phyloP scores from a whole-genome alignment of 2,797 vertebrate species.

The Bucorvus abyssinicus region DNA sequence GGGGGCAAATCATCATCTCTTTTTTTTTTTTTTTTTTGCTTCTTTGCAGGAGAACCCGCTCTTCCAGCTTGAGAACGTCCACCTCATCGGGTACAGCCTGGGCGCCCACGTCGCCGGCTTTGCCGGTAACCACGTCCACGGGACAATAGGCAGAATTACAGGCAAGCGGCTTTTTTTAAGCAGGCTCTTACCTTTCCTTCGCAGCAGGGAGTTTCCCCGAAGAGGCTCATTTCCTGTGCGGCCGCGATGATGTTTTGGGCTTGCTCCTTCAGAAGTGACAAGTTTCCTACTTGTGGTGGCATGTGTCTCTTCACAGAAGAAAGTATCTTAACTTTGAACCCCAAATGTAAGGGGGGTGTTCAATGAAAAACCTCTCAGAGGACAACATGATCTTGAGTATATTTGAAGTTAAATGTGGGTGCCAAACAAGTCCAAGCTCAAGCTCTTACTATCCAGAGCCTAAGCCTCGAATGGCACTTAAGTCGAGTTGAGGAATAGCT shows the following conservation, averaged over 20 bases:
- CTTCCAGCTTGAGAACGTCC: constrained; percentile 83
- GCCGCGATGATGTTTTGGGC: background rate
- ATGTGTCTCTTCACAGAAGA: background rate
- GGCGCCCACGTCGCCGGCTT: constrained; percentile 94
- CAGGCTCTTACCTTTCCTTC: background rate
- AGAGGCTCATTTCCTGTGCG: background rate
- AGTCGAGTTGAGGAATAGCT: background rate
- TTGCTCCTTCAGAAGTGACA: background rate
- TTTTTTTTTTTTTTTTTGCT: background rate
- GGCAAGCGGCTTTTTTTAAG: constrained; percentile 71
- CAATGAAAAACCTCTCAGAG: background rate
- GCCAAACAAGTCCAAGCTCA: background rate
- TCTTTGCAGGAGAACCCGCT: constrained; percentile 80
- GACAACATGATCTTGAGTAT: background rate
- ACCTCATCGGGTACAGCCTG: constrained; percentile 96
- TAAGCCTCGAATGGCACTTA: background rate
- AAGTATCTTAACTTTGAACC: background rate
- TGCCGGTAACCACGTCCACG: constrained; percentile 83
- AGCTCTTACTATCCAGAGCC: background rate
- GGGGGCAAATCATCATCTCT: background rate
- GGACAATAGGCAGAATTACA: constrained; percentile 91
- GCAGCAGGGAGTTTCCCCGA: background rate
- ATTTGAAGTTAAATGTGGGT: background rate
- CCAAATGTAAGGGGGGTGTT: fast-evolving
- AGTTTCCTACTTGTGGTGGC: background rate